Evolutionary conservation across 2,113 vertebrate genomes (phyloP).

Genomic region (Campylomormyrus tamandua): DNA sequence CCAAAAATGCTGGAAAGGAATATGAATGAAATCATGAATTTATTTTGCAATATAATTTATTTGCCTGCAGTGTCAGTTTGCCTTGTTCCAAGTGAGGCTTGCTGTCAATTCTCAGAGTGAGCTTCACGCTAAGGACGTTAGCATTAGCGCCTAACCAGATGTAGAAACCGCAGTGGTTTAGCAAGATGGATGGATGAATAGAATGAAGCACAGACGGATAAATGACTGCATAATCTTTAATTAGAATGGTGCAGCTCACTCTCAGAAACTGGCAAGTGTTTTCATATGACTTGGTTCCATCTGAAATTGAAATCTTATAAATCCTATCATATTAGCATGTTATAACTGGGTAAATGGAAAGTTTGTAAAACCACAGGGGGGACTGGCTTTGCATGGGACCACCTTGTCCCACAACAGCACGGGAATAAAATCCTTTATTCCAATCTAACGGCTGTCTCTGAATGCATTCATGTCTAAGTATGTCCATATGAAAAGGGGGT

Average conservation of each 20-base stretch:
- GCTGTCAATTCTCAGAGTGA: neutral
- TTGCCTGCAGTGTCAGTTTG: neutral
- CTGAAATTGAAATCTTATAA: neutral
- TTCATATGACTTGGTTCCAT: neutral
- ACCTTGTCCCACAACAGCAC: neutral
- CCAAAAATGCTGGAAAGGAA: neutral
- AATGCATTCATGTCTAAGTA: slow-evolving; percentile 36
- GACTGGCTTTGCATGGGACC: neutral
- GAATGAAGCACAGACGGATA: neutral
- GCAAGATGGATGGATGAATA: neutral
- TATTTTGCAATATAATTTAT: neutral
- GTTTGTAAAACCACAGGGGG: slow-evolving; percentile 19
- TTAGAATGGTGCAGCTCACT: neutral
- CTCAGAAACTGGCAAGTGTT: neutral
- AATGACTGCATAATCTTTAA: neutral
- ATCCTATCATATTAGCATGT: neutral
- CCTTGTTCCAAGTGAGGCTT: neutral
- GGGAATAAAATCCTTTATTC: slow-evolving; percentile 2
- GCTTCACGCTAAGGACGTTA: neutral
- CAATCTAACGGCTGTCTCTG: neutral
- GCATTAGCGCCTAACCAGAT: neutral
- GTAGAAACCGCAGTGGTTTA: neutral
- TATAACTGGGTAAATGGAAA: slow-evolving; percentile 12
- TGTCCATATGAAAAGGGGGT: slow-evolving; percentile 56
- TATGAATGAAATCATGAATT: slow-evolving; percentile 6